These are phyloP conservation scores for Osmoderma eremita DNA, from an alignment of 2,888 invertebrate species.

Conservation along the genomic window DNA sequence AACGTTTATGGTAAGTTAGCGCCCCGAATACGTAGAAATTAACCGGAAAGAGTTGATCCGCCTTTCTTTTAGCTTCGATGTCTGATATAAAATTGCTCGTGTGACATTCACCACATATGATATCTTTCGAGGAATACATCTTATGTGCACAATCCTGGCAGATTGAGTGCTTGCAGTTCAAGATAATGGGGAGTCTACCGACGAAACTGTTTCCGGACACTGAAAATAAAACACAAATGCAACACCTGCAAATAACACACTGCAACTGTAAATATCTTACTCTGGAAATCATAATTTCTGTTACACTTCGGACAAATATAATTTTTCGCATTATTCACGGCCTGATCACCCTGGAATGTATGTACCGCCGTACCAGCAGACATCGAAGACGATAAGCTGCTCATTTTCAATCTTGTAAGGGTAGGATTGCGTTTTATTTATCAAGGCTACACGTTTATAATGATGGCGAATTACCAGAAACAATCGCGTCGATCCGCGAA, in stretches of 20 bases:
- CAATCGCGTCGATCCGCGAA: not conserved
- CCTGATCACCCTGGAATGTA: not conserved
- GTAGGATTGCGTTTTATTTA: not conserved
- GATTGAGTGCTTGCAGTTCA: slow-evolving; percentile 75
- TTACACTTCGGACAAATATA: slow-evolving; percentile 40
- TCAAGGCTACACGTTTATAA: not conserved
- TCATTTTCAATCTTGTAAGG: slow-evolving; percentile 1
- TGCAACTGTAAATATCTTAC: slow-evolving; percentile 13
- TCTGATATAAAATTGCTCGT: slow-evolving; percentile 56
- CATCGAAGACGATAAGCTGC: slow-evolving; percentile 4
- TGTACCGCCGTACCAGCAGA: not conserved
- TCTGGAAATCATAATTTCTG: slow-evolving; percentile 37
- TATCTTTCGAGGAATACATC: slow-evolving; percentile 29
- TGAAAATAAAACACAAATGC: too few relatives aligned
- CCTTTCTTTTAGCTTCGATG: slow-evolving; percentile 43
- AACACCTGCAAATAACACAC: not conserved
- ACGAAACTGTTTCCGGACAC: slow-evolving; percentile 43
- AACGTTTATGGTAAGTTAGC: slow-evolving; percentile 29
- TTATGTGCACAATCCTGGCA: slow-evolving; percentile 72
- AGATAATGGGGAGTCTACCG: slow-evolving; percentile 67
- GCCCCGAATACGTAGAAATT: slow-evolving; percentile 61
- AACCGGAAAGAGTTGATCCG: slow-evolving; percentile 57
- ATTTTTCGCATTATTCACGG: not conserved
- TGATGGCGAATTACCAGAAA: slow-evolving; percentile 2
- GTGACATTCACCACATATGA: slow-evolving; percentile 67